Evolutionary conservation across 2,113 vertebrate genomes (phyloP).

Genomic region (Heteronetta atricapilla): DNA sequence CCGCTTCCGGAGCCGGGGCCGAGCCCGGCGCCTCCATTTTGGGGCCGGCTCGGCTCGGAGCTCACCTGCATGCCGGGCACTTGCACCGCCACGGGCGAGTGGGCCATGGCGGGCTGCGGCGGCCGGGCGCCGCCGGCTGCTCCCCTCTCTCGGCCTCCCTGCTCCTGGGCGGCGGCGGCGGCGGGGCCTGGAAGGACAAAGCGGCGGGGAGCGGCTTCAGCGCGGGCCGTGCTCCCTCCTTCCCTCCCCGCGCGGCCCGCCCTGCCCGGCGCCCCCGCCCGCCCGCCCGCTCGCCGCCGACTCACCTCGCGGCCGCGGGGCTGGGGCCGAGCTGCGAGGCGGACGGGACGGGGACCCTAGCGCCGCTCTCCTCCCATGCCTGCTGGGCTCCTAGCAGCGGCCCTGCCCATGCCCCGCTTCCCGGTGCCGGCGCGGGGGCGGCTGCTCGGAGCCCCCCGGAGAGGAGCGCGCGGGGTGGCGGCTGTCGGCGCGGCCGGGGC

Average conservation of each 20-base stretch:
- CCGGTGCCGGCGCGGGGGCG: neutral
- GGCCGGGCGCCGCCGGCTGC: conserved; percentile 24
- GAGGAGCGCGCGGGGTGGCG: neutral
- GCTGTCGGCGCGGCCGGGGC: neutral
- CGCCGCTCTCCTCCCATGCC: conserved; percentile 6
- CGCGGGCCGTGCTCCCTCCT: neutral
- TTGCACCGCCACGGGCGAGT: conserved; percentile 85
- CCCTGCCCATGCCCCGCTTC: conserved; percentile 45
- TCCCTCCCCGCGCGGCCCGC: neutral
- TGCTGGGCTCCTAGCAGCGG: neutral
- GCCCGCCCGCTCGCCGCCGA: neutral
- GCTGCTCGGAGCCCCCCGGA: neutral
- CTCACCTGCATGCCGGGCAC: conserved; percentile 91
- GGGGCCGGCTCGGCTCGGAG: conserved; percentile 4
- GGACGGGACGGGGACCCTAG: neutral
- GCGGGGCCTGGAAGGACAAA: conserved; percentile 63
- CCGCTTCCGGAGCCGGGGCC: conserved; percentile 26
- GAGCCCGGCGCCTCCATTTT: conserved; percentile 26
- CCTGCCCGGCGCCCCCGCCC: too few species aligned
- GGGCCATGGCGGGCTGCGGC: conserved; percentile 79
- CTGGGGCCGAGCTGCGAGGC: neutral
- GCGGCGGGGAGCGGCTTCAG: conserved; percentile 5
- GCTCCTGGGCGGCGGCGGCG: conserved; percentile 57
- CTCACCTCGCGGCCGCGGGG: conserved; percentile 27
- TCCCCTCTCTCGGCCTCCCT: conserved; percentile 37